Evolutionary conservation across 2,888 invertebrate genomes (phyloP).

Genomic region (Notodonta ziczac): DNA sequence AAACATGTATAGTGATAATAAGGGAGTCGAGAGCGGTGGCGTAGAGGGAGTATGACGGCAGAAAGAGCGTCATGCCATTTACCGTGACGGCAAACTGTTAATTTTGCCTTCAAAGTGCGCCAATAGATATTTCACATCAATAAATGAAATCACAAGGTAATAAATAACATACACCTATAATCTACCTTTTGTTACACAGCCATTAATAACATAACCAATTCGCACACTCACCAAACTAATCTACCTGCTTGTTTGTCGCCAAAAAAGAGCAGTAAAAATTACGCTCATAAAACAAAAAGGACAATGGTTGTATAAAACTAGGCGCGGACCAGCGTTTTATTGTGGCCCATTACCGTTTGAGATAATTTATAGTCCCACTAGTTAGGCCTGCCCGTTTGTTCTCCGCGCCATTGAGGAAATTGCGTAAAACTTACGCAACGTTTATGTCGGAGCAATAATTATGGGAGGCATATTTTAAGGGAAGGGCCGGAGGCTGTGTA

Average conservation of each 20-base stretch:
- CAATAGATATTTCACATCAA: no score
- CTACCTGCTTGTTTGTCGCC: conserved; percentile 8
- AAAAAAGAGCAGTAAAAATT: conserved; percentile 11
- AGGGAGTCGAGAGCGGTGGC: no score
- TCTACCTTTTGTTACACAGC: neutral
- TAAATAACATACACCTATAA: neutral
- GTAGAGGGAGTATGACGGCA: no score
- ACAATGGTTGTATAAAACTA: conserved; percentile 24
- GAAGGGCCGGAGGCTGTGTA: neutral
- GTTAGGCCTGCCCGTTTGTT: conserved; percentile 35
- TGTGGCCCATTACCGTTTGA: conserved; percentile 43
- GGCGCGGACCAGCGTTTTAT: conserved; percentile 35
- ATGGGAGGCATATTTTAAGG: conserved; percentile 9
- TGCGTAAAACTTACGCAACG: conserved; percentile 14
- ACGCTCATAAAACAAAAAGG: conserved; percentile 15
- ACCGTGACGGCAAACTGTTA: no score
- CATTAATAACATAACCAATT: conserved; percentile 2
- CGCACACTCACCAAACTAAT: conserved; percentile 5
- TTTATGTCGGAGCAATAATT: conserved; percentile 5
- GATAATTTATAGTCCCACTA: conserved; percentile 43
- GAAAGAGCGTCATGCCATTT: no score
- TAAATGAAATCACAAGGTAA: neutral
- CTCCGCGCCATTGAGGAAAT: conserved; percentile 30
- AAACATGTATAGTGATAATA: no score
- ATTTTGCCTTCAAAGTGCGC: no score